Evolutionary conservation across 2,888 invertebrate genomes (phyloP), one percentile per base, ranked within the genome.

Genomic region (Tortricodes alternella): DNA sequence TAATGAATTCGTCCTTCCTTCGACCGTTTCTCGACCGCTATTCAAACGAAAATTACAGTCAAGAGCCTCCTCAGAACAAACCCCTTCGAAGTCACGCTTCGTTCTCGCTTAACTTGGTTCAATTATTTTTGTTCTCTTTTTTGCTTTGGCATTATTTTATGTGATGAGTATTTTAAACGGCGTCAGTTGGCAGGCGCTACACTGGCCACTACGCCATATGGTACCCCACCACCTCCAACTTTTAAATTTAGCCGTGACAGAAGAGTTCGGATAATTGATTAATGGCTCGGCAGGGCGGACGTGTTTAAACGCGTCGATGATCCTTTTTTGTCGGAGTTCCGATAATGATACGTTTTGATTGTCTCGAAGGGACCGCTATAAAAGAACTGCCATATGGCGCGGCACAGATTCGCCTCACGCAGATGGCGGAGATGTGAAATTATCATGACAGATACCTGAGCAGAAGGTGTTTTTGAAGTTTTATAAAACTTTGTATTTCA

Each of bases 321-420:
- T 76, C 69, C 71, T 83, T 88, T 89, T 82, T 82, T 74, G 81
- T 64, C 67, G 73, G 79, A 85, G 83, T 81, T 78, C 81, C 73
- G 73, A 74, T 89, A 89, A 89, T 89, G 81, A 89, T 89, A 88
- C 82, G 81, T 83, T 88, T 72, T 80, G 86, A 87, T 89, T 86
- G 80, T 83, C 78, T 83, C 74, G 74, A 73, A 73, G 74, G 76
- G 73, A 70, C 62, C 70, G 71, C 74, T 74, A 74, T 73, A 73
- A 73, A 75, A 72, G 29, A 72, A 58, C 65, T 74, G 73, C 82
- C 90, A 90, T 89, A 88, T 90, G 89, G 85, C 66, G 77, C 63
- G 67, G 68, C 77, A 75, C 71, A 77, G 84, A 87, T 86, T 88
- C 74, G 76, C 68, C 71, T 62, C 71, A 74, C 70, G 68, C 60